Percentiles rank a stretch among this genome's conserved stretches.
These are phyloP conservation scores for Lepidostoma basale DNA, from an alignment of 1,140 invertebrate genomes.

Conservation along the genomic window DNA sequence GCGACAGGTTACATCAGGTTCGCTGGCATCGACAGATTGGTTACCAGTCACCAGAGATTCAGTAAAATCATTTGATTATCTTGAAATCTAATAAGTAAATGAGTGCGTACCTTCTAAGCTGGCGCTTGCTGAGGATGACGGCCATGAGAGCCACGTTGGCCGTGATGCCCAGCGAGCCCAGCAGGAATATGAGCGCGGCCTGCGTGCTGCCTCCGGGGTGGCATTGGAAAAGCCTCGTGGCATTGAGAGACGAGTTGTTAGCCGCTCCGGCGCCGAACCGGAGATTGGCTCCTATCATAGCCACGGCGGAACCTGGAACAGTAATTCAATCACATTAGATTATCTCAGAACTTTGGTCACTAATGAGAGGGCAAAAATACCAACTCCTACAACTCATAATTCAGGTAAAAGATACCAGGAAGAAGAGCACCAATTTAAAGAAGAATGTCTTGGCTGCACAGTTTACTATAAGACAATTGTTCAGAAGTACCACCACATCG, in stretches of 20 bases:
- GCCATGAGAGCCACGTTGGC: conserved; percentile 83
- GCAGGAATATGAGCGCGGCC: conserved; percentile 76
- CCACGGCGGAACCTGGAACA: conserved; percentile 67
- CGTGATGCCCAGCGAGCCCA: conserved; percentile 80
- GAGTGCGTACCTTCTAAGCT: conserved; percentile 75
- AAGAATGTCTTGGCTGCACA: neutral
- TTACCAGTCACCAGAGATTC: too few relatives aligned
- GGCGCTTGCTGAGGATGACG: conserved; percentile 76
- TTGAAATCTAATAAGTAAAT: too few relatives aligned
- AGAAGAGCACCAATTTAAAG: neutral
- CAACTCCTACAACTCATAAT: neutral
- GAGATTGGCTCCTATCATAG: conserved; percentile 79
- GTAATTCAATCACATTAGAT: neutral
- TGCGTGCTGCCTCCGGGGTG: conserved; percentile 81
- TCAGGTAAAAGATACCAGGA: neutral
- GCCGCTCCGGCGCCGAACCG: conserved; percentile 71
- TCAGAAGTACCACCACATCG: too few relatives aligned
- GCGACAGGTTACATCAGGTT: too few relatives aligned
- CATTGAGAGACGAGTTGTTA: conserved; percentile 69
- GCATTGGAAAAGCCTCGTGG: conserved; percentile 74
- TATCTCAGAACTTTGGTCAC: neutral
- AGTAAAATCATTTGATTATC: too few relatives aligned
- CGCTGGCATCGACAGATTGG: too few relatives aligned
- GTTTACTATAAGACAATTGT: neutral
- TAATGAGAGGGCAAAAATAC: too few relatives aligned